A percentile compares a stretch with the other conserved stretches of the same genome.
These are phyloP conservation scores for Gortyna flavago DNA, from an alignment of 2,888 invertebrate genomes.

Conservation along the genomic window DNA sequence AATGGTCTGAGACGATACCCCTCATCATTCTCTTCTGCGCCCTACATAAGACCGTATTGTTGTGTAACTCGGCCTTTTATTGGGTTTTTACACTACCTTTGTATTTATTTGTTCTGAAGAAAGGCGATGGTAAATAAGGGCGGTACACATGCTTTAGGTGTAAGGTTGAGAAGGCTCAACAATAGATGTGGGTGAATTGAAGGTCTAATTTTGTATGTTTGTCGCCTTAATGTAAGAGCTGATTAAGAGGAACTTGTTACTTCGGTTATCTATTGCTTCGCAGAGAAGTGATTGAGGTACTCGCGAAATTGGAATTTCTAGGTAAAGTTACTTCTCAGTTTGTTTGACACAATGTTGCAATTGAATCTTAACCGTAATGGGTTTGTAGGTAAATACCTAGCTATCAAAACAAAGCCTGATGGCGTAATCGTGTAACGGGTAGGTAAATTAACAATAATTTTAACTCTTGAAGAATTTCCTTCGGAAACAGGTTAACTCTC, in stretches of 20 bases:
- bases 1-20: slow-evolving; percentile 74
- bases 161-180: slow-evolving; percentile 22
- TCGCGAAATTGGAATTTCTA: slow-evolving; percentile 9
- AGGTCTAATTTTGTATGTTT: slow-evolving; percentile 15
- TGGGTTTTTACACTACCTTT: slow-evolving; percentile 64
- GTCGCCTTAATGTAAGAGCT: slow-evolving; percentile 14
- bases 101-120: slow-evolving; percentile 55
- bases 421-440: neutral
- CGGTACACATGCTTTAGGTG: slow-evolving; percentile 40
- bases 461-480: neutral
- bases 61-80: slow-evolving; percentile 65
- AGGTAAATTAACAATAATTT: neutral
- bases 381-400: too few relatives aligned
- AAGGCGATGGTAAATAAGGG: slow-evolving; percentile 53
- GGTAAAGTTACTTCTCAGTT: neutral
- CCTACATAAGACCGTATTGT: slow-evolving; percentile 67
- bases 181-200: slow-evolving; percentile 24
- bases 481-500: too few relatives aligned
- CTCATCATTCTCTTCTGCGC: slow-evolving; percentile 72
- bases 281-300: neutral
- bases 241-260: slow-evolving; percentile 22
- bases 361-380: neutral
- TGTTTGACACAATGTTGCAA: slow-evolving; percentile 8
- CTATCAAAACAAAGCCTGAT: neutral
- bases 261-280: neutral